These are phyloP conservation scores for Clistopyga incitator DNA, from an alignment of 2,888 invertebrate species.

Conservation along the genomic window DNA sequence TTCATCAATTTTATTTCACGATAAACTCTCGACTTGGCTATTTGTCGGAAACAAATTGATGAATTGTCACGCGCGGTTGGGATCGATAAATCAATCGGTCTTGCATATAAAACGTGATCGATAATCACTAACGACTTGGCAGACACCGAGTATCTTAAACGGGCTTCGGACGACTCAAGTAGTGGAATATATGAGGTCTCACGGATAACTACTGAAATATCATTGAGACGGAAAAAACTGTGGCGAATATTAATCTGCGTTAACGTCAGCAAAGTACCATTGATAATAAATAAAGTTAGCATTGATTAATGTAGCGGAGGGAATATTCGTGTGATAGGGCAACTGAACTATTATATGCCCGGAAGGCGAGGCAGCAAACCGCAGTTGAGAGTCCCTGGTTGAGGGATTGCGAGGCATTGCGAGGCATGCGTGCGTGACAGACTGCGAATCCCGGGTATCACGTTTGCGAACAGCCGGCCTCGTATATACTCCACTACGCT, in stretches of 20 bases:
- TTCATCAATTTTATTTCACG: background rate
- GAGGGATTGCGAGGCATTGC: conserved; percentile 40
- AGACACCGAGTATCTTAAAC: background rate
- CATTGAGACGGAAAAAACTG: conserved; percentile 5
- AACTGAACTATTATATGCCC: conserved; percentile 11
- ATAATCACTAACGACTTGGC: conserved; percentile 1
- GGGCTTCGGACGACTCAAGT: background rate
- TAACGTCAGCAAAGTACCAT: conserved; percentile 36
- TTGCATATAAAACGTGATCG: background rate
- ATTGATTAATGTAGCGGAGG: conserved; percentile 26
- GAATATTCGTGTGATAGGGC: conserved; percentile 7
- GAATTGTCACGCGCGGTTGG: background rate
- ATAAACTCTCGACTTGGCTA: background rate
- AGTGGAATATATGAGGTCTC: background rate
- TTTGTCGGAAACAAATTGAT: background rate
- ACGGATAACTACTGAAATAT: background rate
- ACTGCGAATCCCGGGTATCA: conserved; percentile 59
- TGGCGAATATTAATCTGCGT: conserved; percentile 40
- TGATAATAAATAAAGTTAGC: conserved; percentile 40
- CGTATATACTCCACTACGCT: conserved; percentile 23
- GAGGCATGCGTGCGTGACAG: conserved; percentile 63
- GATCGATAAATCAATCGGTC: background rate
- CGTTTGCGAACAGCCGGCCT: conserved; percentile 51
- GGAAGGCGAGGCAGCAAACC: conserved; percentile 16
- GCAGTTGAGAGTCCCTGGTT: conserved; percentile 56